Evolutionary conservation across 2,888 invertebrate species (phyloP), one percentile per base, ranked within the genome.

Genomic region (Apocheima hispidaria): DNA sequence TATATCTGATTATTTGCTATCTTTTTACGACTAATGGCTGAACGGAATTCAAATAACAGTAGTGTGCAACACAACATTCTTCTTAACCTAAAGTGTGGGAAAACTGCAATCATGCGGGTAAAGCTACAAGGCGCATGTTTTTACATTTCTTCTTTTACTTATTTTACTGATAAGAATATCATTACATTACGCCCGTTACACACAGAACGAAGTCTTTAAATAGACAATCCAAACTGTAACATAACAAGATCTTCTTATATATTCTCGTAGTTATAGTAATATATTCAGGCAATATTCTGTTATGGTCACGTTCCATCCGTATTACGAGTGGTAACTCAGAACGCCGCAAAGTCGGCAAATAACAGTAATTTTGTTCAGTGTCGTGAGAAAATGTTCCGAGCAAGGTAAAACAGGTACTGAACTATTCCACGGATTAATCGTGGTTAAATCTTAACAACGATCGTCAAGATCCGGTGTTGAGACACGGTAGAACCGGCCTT

Each of bases 311-410:
- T 80, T 73, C 66, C 72, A 70, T 72, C 68, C 63, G 65, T 69
- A 65, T 59, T 59, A 68, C 65, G 64, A 51, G 65, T 68, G 64
- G 61, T 67, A 70, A 64, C 63, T 62, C 23, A 48, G 48, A 52
- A 55, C 38, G 52, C 59, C 50, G 16, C 50, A 55, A 57, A 49
- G 35, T 40, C 74, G 70, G 75, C 74, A 82, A 86, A 88, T 88
- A 87, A 87, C 86, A 77, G 88, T 87, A 86, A 89, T 89, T 89
- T 83, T 74, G 78, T 84, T 83, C 90, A 91, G 90, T 91, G 90
- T 87, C 91, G 90, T 92, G 92, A 83, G 91, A 92, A 62, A 62
- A 56, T 52, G 89, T 80, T 83, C 82, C 84, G 88, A 79, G 88
- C 82, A 90, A 90, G 81, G 77, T 74, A 77, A 53, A 65, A 72